Percentiles rank a stretch among this genome's conserved stretches.
Conservation (phyloP, 1,140 invertebrate genomes). For the Drosophila suzukii region DNA sequence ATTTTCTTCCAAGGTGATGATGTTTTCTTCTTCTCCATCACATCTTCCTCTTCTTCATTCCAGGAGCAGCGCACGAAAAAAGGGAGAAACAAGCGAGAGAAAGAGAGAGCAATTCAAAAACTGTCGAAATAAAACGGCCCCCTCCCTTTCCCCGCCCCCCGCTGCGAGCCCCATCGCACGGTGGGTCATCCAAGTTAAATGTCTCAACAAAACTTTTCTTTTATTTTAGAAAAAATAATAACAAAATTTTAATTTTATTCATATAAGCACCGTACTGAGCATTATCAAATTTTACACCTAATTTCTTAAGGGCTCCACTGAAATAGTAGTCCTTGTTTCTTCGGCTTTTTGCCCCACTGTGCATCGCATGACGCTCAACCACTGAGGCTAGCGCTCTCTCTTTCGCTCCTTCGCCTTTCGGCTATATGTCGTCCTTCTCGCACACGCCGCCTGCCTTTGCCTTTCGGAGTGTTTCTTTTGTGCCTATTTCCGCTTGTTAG, state of each 20-base stretch:
- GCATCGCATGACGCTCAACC: constrained; percentile 33
- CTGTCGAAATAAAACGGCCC: constrained; percentile 76
- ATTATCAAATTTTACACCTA: too few species aligned
- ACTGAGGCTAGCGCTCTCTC: constrained; percentile 21
- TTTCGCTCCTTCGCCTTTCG: constrained; percentile 9
- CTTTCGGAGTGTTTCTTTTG: constrained; percentile 46
- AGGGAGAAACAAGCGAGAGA: constrained; percentile 30
- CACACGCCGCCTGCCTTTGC: constrained; percentile 10
- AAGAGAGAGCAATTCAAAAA: constrained; percentile 67
- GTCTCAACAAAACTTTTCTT: neutral
- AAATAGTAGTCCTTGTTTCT: too few species aligned
- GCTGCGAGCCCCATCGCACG: constrained; percentile 1
- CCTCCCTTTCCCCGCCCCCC: constrained; percentile 18
- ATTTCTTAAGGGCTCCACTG: too few species aligned
- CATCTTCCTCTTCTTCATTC: constrained; percentile 21
- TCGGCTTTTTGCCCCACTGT: constrained; percentile 14
- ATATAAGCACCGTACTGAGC: too few species aligned
- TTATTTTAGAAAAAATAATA: too few species aligned
- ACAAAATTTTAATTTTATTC: too few species aligned
- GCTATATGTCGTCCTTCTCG: constrained; percentile 13
- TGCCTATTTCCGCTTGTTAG: constrained; percentile 58
- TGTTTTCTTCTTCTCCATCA: constrained; percentile 22
- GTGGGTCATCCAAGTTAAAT: neutral
- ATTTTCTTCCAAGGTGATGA: constrained; percentile 47
- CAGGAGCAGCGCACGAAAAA: constrained; percentile 41